Percentiles rank a stretch among this genome's conserved stretches.
phyloP scores from a whole-genome alignment of 1,140 invertebrate species.

The Propsilocerus akamusi region DNA sequence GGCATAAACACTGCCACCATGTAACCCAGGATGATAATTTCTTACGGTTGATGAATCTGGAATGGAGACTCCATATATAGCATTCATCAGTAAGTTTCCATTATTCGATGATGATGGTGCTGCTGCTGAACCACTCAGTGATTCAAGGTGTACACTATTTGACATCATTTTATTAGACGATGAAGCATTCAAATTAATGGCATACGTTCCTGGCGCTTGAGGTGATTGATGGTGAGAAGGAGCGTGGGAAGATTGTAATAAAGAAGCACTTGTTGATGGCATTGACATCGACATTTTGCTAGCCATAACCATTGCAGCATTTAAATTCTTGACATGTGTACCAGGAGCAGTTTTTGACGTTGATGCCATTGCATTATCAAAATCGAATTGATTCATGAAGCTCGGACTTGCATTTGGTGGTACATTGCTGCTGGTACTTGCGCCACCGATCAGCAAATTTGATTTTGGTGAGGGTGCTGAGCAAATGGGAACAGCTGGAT shows the following conservation, averaged over 20 bases:
- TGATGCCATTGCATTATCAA: constrained; percentile 11
- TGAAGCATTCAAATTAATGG: constrained; percentile 6
- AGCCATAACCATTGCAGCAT: constrained; percentile 21
- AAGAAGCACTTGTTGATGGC: constrained; percentile 12
- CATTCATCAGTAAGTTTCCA: background rate
- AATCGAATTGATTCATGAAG: constrained; percentile 21
- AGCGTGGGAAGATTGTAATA: constrained; percentile 4
- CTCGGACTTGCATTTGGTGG: constrained; percentile 11
- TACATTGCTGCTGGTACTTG: background rate
- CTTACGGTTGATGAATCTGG: background rate
- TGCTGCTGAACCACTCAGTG: background rate
- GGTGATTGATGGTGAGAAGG: constrained; percentile 1
- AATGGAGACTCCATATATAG: background rate
- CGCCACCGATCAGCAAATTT: background rate
- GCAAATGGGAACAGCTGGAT: constrained; percentile 26
- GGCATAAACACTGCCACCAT: constrained; percentile 8
- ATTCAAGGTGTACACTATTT: background rate
- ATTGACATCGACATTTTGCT: constrained; percentile 10
- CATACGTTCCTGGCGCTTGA: background rate
- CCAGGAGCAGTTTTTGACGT: constrained; percentile 8
- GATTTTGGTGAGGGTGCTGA: constrained; percentile 21
- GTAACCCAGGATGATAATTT: constrained; percentile 1
- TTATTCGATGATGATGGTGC: constrained; percentile 6
- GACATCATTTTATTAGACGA: background rate
- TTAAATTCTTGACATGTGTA: constrained; percentile 20